A percentile compares a stretch with the other conserved stretches of the same genome.
Evolutionary conservation across 2,113 vertebrate genomes (phyloP).

Genomic region (Baryphthengus martii): DNA sequence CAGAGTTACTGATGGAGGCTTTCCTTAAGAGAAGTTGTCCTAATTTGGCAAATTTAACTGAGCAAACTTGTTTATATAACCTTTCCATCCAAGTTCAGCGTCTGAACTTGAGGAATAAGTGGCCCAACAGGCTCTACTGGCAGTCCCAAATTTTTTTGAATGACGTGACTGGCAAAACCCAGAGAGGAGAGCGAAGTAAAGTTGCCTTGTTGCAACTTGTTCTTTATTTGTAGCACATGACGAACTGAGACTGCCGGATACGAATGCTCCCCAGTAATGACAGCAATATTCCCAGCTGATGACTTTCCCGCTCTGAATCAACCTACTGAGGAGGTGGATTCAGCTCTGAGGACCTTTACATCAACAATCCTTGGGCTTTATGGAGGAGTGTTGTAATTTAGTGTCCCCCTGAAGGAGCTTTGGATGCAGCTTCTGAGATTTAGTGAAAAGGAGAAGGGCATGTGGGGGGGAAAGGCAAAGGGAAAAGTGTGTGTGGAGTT

Average conservation of each 20-base stretch:
- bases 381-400: neutral
- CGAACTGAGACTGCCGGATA: neutral
- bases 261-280: neutral
- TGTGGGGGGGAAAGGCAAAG: neutral
- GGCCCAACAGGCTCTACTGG: neutral
- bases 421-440: neutral
- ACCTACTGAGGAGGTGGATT: neutral
- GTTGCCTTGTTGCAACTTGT: neutral
- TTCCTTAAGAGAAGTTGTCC: neutral
- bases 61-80: neutral
- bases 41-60: neutral
- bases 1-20: neutral
- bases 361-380: neutral
- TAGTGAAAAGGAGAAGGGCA: neutral
- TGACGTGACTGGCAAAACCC: neutral
- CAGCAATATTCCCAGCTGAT: neutral
- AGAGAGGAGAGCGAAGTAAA: neutral
- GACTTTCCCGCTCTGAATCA: neutral
- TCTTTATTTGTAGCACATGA: neutral
- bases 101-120: neutral
- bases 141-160: neutral
- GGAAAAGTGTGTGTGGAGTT: neutral
- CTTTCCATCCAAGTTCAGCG: neutral
- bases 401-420: neutral
- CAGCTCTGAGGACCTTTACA: neutral